Evolutionary conservation across 1,140 invertebrate species (phyloP).

Genomic region (Drosophila chauvacae): DNA sequence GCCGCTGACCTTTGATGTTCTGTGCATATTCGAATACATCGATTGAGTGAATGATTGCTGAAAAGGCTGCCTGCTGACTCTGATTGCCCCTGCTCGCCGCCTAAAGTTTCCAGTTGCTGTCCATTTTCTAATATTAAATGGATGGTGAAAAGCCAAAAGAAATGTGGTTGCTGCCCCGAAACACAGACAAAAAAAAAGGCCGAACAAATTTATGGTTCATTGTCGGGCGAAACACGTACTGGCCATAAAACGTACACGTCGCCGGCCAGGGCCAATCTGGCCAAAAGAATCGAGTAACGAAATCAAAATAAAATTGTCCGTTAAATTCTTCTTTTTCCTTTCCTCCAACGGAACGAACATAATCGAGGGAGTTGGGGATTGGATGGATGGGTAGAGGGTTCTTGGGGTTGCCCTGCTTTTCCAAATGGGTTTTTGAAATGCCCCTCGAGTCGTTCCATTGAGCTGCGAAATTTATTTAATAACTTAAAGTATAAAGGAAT

Average conservation of each 20-base stretch:
- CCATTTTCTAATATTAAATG: slow-evolving; percentile 53
- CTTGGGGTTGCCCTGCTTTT: slow-evolving; percentile 17
- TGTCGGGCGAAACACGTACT: slow-evolving; percentile 60
- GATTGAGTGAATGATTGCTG: slow-evolving; percentile 74
- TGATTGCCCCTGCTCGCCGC: not conserved
- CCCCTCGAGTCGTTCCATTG: slow-evolving; percentile 5
- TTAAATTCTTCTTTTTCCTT: slow-evolving; percentile 41
- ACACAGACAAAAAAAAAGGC: not conserved
- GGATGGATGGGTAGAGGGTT: not conserved
- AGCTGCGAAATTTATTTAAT: slow-evolving; percentile 8
- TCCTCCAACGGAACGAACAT: slow-evolving; percentile 19
- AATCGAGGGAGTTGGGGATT: slow-evolving; percentile 11
- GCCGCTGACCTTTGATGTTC: slow-evolving; percentile 40
- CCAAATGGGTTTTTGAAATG: slow-evolving; percentile 23
- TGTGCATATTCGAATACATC: slow-evolving; percentile 68
- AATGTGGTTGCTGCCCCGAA: slow-evolving; percentile 10
- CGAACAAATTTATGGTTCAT: slow-evolving; percentile 29
- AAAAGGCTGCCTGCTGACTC: slow-evolving; percentile 52
- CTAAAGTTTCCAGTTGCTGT: slow-evolving; percentile 25
- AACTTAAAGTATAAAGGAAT: slow-evolving; percentile 2
- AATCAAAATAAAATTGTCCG: slow-evolving; percentile 54
- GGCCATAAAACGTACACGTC: slow-evolving; percentile 70
- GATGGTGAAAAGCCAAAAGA: slow-evolving; percentile 10
- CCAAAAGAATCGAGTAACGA: slow-evolving; percentile 38
- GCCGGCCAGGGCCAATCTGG: slow-evolving; percentile 40